These are phyloP conservation scores for Pecten maximus DNA, from an alignment of 2,888 invertebrate genomes.

Conservation along the genomic window DNA sequence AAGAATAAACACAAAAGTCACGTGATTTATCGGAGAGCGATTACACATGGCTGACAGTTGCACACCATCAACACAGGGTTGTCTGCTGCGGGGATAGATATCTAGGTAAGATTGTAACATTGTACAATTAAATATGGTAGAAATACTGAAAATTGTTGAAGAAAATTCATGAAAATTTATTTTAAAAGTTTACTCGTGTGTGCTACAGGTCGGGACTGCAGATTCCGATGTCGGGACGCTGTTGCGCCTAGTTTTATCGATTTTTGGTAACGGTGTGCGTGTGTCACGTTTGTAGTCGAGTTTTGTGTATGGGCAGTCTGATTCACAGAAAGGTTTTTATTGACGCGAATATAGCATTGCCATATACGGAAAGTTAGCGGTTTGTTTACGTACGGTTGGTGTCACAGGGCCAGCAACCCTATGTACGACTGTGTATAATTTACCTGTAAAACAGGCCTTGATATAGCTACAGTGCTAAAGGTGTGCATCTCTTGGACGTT, in stretches of 20 bases:
- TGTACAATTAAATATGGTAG: neutral
- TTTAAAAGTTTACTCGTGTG: neutral
- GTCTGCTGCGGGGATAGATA: neutral
- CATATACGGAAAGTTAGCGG: constrained; percentile 8
- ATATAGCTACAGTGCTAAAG: too few species aligned
- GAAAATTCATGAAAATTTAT: neutral
- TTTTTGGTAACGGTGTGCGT: neutral
- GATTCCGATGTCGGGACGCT: constrained; percentile 26
- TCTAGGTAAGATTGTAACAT: neutral
- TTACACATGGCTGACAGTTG: constrained; percentile 1
- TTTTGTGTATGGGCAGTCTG: constrained; percentile 9
- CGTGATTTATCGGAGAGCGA: neutral
- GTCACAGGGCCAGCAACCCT: neutral
- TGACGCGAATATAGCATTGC: neutral
- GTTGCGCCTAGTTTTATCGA: constrained; percentile 18
- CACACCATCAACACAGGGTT: neutral
- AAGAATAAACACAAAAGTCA: constrained; percentile 28
- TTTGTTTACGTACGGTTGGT: neutral
- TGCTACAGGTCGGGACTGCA: neutral
- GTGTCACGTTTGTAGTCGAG: neutral
- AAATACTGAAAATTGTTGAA: neutral
- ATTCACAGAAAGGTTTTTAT: constrained; percentile 13
- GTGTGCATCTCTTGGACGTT: too few species aligned
- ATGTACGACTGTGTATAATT: neutral
- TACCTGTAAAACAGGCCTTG: too few species aligned